Conservation (phyloP, 1,140 invertebrate genomes). For the Antheraea mylitta region DNA sequence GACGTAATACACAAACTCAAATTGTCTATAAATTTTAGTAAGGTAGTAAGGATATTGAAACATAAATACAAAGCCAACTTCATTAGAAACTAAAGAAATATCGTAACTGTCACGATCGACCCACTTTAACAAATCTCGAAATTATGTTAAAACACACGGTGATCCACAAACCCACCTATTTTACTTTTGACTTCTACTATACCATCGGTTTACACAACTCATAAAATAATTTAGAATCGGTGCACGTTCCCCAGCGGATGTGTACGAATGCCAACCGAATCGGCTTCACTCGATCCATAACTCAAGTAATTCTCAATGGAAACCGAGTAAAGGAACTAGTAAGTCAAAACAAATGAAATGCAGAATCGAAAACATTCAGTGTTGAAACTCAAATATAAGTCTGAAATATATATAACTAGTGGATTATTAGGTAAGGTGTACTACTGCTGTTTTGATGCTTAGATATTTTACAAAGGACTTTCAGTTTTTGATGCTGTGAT, state of each 20-base stretch:
- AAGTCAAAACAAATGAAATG: constrained; percentile 43
- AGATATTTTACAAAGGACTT: too few species aligned
- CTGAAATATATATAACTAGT: constrained; percentile 14
- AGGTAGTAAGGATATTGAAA: too few species aligned
- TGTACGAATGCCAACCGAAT: constrained; percentile 58
- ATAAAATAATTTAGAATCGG: constrained; percentile 49
- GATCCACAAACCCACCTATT: background rate
- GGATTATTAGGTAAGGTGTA: too few species aligned
- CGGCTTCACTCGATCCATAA: constrained; percentile 45
- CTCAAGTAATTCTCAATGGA: constrained; percentile 50
- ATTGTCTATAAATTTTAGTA: too few species aligned
- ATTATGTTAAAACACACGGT: background rate
- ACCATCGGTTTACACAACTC: background rate
- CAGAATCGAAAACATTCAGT: constrained; percentile 20
- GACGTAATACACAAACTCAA: too few species aligned
- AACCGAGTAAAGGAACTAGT: constrained; percentile 53
- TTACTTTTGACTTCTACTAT: background rate
- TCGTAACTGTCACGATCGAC: background rate
- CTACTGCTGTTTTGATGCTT: too few species aligned
- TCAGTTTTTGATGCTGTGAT: too few species aligned
- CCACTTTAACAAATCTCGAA: background rate
- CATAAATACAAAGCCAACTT: too few species aligned
- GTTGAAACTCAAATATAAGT: constrained; percentile 22
- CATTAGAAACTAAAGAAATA: too few species aligned
- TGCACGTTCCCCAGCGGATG: constrained; percentile 58